These are phyloP conservation scores for Sphaeridia pumilis DNA, from an alignment of 2,888 invertebrate species.

Conservation along the genomic window DNA sequence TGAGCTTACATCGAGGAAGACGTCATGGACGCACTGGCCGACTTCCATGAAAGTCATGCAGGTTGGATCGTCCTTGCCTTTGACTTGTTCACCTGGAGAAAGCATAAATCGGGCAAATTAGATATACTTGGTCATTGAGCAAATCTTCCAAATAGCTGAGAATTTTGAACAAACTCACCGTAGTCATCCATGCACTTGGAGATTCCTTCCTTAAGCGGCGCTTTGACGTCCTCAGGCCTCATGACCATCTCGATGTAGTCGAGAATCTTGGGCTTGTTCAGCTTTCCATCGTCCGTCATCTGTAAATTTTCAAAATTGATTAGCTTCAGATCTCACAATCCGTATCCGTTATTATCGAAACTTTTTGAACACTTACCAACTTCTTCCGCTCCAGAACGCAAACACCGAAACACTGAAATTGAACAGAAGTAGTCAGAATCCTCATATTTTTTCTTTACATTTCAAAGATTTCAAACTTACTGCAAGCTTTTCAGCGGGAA, in stretches of 20 bases:
- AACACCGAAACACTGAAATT: constrained; percentile 29
- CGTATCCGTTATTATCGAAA: not conserved
- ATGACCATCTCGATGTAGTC: constrained; percentile 26
- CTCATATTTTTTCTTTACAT: not conserved
- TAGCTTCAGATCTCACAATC: not conserved
- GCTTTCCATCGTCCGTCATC: constrained; percentile 25
- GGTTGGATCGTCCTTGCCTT: constrained; percentile 25
- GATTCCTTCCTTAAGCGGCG: constrained; percentile 24
- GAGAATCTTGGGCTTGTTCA: constrained; percentile 27
- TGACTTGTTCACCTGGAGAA: constrained; percentile 25
- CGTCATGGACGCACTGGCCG: constrained; percentile 31
- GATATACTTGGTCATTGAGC: not conserved
- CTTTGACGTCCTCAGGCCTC: constrained; percentile 28
- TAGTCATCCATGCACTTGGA: constrained; percentile 31
- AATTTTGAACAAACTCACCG: constrained; percentile 10
- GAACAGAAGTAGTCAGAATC: not conserved
- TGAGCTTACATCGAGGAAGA: constrained; percentile 29
- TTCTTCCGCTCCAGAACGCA: constrained; percentile 31
- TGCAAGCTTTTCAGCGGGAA: constrained; percentile 29
- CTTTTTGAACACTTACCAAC: constrained; percentile 18
- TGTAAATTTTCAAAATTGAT: constrained; percentile 6
- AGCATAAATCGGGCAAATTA: not conserved
- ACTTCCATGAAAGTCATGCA: constrained; percentile 31
- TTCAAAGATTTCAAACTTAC: too few species aligned
- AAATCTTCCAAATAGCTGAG: not conserved